Evolutionary conservation across 2,888 invertebrate genomes (phyloP).

Genomic region (Camponotus fellah): DNA sequence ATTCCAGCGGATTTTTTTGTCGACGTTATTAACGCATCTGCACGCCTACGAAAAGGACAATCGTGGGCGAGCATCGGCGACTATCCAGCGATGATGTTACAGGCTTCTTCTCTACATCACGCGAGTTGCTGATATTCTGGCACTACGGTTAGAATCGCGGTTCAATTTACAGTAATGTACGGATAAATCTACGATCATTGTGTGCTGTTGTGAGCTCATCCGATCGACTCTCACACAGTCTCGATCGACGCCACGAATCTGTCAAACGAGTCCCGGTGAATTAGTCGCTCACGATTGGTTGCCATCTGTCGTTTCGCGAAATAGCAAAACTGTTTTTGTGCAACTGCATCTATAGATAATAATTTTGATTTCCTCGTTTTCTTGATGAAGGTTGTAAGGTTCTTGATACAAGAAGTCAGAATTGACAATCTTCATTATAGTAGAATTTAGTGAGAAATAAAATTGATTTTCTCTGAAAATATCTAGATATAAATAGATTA

Average conservation of each 20-base stretch:
- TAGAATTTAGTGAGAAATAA: no score
- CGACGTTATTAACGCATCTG: constrained; percentile 8
- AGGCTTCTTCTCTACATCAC: constrained; percentile 70
- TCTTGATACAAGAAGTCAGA: no score
- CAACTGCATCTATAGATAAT: neutral
- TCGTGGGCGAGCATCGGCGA: constrained; percentile 42
- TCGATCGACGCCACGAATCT: constrained; percentile 52
- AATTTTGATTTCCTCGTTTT: neutral
- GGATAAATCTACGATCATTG: constrained; percentile 64
- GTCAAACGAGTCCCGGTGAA: constrained; percentile 55
- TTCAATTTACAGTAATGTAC: constrained; percentile 65
- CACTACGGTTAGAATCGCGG: constrained; percentile 36
- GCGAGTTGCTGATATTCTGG: constrained; percentile 67
- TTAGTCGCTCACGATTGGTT: constrained; percentile 53
- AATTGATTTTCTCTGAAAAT: no score
- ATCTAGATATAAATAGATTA: neutral
- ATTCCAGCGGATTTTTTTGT: neutral
- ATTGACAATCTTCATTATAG: neutral
- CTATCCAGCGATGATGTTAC: constrained; percentile 67
- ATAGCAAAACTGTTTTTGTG: neutral
- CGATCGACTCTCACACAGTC: neutral
- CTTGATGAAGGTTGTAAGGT: no score
- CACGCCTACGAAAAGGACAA: constrained; percentile 21
- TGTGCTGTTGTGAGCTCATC: neutral
- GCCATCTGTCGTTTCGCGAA: constrained; percentile 39